Evolutionary conservation across 2,797 vertebrate species (phyloP), one percentile per base, ranked within the genome.

Genomic region (Eulemur coronatus): DNA sequence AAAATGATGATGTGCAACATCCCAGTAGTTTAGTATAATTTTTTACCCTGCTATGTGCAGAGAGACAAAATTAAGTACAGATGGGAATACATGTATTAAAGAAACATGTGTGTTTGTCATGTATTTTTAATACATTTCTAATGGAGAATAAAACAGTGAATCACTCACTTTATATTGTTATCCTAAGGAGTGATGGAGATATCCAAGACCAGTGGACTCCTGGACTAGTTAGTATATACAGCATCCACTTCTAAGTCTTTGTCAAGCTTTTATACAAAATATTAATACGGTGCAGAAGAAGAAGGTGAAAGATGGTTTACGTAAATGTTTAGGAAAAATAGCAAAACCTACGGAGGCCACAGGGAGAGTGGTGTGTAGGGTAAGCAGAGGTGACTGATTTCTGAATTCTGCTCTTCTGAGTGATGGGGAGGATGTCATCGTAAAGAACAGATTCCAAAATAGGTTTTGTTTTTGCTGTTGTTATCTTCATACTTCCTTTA

Each of bases 21-120:
- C 24, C 57, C 24, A 59, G 57, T 26, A 26, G 26, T 59, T 59
- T 26, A 11, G 35, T 57, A 3, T 78, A 46, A 88, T 59, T 35
- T 90, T 81, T 82, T 33, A 57, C 43, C n/a, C 46, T 84, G n/a
- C 48, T 38, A 35, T 59, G n/a, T 65, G 8, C 76, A 78, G 14
- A 4, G 35, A 55, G 33, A 92, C 48, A 79, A 95, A 89, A 90
- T 86, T 94, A 94, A 79, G 50, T 72, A 81, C 50, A 92, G 73
- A 70, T 69, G 91, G 55, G 41, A 86, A 78, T 30, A 63, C 1
- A 38, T 7, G 26, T 76, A 38, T 70, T 70, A 11, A 69, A 72
- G 63, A 75, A 76, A 4, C n/a, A 10, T 52, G 24, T 50, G 28
- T 67, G n/a, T 57, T 57, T 22, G 4, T 95, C 11, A 43, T 50